Conservation (phyloP, 2,113 vertebrate species). For the Pionites leucogaster region DNA sequence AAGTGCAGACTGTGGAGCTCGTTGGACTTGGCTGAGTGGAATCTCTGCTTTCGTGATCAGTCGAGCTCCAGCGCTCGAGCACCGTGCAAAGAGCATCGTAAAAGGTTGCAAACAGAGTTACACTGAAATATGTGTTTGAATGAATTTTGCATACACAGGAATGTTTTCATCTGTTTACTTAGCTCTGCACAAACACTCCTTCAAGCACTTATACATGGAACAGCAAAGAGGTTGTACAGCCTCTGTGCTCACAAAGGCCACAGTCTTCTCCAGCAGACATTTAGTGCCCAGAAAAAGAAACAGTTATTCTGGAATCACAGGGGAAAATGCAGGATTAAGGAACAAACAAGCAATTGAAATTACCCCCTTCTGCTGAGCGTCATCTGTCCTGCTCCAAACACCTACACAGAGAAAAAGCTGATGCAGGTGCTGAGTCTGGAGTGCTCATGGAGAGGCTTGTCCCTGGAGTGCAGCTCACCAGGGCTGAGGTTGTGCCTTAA, state of each 20-base stretch:
- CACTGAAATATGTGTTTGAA: background rate
- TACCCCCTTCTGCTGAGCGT: background rate
- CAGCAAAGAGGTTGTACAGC: background rate
- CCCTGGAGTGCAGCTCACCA: background rate
- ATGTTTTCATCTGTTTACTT: background rate
- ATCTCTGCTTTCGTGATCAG: background rate
- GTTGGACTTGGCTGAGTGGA: background rate
- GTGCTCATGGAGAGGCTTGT: rapidly evolving
- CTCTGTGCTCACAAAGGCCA: background rate
- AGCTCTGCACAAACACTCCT: constrained; percentile 3
- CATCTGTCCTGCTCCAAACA: background rate
- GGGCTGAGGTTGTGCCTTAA: background rate
- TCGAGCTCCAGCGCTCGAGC: background rate
- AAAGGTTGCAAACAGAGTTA: background rate
- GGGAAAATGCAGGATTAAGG: background rate
- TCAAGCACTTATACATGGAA: background rate
- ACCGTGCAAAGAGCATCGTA: background rate
- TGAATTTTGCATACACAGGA: background rate
- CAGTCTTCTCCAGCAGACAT: background rate
- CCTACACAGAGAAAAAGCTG: background rate
- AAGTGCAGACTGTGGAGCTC: background rate
- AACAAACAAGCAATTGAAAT: background rate
- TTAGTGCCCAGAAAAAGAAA: background rate
- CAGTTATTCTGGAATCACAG: background rate
- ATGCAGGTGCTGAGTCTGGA: background rate